Evolutionary conservation across 2,888 invertebrate species (phyloP).

Genomic region (Mythimna lalbum): DNA sequence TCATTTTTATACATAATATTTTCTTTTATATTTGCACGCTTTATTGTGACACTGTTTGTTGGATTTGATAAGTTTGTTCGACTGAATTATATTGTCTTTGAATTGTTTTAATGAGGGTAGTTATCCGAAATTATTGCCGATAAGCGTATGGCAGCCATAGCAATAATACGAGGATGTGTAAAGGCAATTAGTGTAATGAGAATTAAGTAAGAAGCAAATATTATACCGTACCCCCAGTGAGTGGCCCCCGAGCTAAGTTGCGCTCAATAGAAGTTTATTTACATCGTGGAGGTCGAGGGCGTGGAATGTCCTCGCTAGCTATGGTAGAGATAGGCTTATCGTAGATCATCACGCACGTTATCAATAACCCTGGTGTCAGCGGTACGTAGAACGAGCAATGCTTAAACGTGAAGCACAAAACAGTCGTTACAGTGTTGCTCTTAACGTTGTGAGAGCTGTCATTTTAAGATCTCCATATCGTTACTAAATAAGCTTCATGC

Average conservation of each 20-base stretch:
- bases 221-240: slow-evolving; percentile 21
- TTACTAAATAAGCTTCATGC: no score
- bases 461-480: not conserved
- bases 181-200: slow-evolving; percentile 37
- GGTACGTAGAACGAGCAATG: not conserved
- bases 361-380: slow-evolving; percentile 16
- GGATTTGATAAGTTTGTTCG: slow-evolving; percentile 45
- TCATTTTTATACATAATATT: slow-evolving; percentile 25
- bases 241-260: slow-evolving; percentile 19
- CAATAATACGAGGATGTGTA: slow-evolving; percentile 32
- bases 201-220: slow-evolving; percentile 31
- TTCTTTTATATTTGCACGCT: slow-evolving; percentile 45
- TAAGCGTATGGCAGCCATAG: slow-evolving; percentile 58
- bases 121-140: slow-evolving; percentile 33
- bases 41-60: slow-evolving; percentile 50
- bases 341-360: slow-evolving; percentile 51
- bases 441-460: not conserved
- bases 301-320: slow-evolving; percentile 52
- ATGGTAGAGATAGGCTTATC: slow-evolving; percentile 64
- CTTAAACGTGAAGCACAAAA: not conserved
- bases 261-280: slow-evolving; percentile 39
- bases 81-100: slow-evolving; percentile 44
- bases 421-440: not conserved
- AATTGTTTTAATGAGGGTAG: slow-evolving; percentile 28
- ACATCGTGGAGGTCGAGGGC: slow-evolving; percentile 34